phyloP scores from a whole-genome alignment of 2,888 invertebrate genomes.

The Atrina japonica region DNA sequence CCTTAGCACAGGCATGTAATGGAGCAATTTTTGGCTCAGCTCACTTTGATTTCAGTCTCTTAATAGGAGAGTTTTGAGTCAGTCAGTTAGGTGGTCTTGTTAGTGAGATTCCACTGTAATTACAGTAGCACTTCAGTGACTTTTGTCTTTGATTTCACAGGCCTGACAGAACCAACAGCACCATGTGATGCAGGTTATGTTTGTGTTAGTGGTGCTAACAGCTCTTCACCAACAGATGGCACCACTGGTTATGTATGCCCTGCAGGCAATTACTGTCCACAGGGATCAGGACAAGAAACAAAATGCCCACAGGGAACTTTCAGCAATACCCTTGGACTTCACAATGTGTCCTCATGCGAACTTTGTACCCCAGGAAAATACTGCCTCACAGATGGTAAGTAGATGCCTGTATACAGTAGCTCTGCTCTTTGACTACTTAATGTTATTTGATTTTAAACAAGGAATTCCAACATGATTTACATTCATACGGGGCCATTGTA shows the following conservation, averaged over 20 bases:
- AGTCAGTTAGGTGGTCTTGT: no score
- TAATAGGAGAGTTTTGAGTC: no score
- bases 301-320: slow-evolving; percentile 77
- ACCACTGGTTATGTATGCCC: slow-evolving; percentile 73
- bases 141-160: no score
- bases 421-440: not conserved
- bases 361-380: slow-evolving; percentile 73
- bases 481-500: no score
- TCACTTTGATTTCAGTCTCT: no score
- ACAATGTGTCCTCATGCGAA: slow-evolving; percentile 72
- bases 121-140: no score
- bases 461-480: no score
- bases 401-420: not conserved
- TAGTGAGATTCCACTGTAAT: no score
- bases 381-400: slow-evolving; percentile 72
- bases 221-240: slow-evolving; percentile 71
- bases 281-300: slow-evolving; percentile 70
- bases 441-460: no score
- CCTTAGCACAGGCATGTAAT: no score
- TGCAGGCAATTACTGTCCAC: slow-evolving; percentile 74
- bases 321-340: slow-evolving; percentile 68
- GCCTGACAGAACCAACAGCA: slow-evolving; percentile 61
- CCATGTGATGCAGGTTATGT: slow-evolving; percentile 76
- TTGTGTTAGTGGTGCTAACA: slow-evolving; percentile 69
- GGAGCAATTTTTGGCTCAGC: no score